Conservation (phyloP, 2,113 vertebrate species). For the Indri indri region DNA sequence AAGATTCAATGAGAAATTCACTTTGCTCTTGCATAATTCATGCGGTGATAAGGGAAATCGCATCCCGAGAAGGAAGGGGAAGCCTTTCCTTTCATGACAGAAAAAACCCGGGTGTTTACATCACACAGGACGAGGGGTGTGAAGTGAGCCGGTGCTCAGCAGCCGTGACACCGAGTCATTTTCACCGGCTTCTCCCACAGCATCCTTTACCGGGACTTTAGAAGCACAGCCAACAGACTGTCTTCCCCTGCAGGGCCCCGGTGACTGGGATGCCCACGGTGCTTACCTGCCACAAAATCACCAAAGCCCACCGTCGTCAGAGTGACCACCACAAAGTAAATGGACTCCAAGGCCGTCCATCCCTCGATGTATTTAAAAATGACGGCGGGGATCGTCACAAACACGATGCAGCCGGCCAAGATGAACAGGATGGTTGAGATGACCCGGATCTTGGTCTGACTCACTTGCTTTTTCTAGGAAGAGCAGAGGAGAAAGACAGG, state of each 20-base stretch:
- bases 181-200: not conserved
- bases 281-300: slow-evolving; percentile 97
- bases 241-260: not conserved
- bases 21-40: slow-evolving; percentile 71
- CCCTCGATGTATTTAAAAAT: slow-evolving; percentile 96
- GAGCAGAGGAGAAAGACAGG: slow-evolving; percentile 62
- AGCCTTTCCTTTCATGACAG: not conserved
- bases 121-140: not conserved
- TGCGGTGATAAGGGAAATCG: not conserved
- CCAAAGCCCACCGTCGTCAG: slow-evolving; percentile 98
- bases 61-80: not conserved
- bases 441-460: slow-evolving; percentile 97
- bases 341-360: slow-evolving; percentile 95
- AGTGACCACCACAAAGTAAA: slow-evolving; percentile 99
- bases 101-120: slow-evolving; percentile 44
- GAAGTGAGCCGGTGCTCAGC: not conserved
- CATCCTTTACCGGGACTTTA: not conserved
- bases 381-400: slow-evolving; percentile 96
- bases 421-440: slow-evolving; percentile 98
- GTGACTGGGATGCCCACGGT: not conserved
- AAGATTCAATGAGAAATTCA: slow-evolving; percentile 50
- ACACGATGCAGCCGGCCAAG: slow-evolving; percentile 95
- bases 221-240: not conserved
- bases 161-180: not conserved
- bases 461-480: slow-evolving; percentile 96